phyloP scores from a whole-genome alignment of 2,888 invertebrate species.

The Drosophila setosimentum region DNA sequence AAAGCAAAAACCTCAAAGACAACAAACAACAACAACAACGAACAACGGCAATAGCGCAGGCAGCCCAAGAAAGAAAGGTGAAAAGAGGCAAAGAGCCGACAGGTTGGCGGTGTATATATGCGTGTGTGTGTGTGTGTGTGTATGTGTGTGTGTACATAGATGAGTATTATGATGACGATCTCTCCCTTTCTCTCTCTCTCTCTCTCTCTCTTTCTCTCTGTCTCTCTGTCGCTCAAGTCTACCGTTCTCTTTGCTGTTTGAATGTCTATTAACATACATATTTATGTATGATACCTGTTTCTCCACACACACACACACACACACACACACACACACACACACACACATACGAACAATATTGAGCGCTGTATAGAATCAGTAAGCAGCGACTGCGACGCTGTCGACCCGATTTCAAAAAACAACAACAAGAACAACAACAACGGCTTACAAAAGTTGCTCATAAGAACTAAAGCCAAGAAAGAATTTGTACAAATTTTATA shows the following conservation, averaged over 20 bases:
- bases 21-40: conserved; percentile 5
- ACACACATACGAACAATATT: conserved; percentile 13
- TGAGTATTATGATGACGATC: conserved; percentile 36
- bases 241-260: conserved; percentile 19
- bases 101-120: conserved; percentile 22
- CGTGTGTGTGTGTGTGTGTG: background rate
- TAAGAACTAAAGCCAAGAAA: conserved; percentile 25
- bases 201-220: conserved; percentile 2
- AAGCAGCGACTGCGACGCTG: conserved; percentile 56
- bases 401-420: conserved; percentile 68
- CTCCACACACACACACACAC: conserved; percentile 30
- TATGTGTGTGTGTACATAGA: conserved; percentile 19
- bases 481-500: conserved; percentile 18
- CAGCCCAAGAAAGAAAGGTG: conserved; percentile 68
- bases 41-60: conserved; percentile 18
- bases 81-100: conserved; percentile 67
- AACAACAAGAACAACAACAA: conserved; percentile 42
- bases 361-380: conserved; percentile 65
- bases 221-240: conserved; percentile 4
- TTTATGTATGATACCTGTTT: conserved; percentile 54
- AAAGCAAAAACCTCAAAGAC: conserved; percentile 43
- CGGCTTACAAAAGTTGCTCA: conserved; percentile 38
- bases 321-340: conserved; percentile 5
- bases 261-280: conserved; percentile 28
- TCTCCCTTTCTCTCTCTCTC: background rate